Percentiles rank a stretch among this genome's conserved stretches.
phyloP scores from a whole-genome alignment of 2,113 vertebrate genomes.

The Eolophus roseicapilla region DNA sequence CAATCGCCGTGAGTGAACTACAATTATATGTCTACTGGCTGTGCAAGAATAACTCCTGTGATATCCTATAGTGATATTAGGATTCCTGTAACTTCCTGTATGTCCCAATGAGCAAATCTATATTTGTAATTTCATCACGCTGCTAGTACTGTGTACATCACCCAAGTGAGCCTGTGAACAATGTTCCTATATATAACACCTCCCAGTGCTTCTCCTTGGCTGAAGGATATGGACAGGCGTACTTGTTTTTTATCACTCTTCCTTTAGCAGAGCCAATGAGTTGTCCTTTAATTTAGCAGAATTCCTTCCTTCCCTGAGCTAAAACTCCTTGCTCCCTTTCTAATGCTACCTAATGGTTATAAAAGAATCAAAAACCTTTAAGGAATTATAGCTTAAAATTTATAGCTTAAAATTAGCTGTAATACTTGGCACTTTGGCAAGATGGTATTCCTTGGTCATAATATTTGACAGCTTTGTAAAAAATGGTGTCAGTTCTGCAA shows the following conservation, averaged over 20 bases:
- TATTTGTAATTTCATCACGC: conserved; percentile 8
- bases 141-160: not conserved
- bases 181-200: conserved; percentile 7
- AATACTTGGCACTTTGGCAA: not conserved
- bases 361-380: not conserved
- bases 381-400: not conserved
- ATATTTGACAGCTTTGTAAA: not conserved
- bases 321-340: not conserved
- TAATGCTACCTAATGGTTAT: not conserved
- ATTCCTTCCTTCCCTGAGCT: not conserved
- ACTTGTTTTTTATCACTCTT: not conserved
- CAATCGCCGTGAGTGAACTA: not conserved
- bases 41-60: not conserved
- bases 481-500: not conserved
- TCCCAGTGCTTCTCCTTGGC: not conserved
- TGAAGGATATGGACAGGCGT: not conserved
- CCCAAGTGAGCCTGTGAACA: not conserved
- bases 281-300: not conserved
- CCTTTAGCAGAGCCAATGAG: not conserved
- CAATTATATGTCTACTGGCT: not conserved
- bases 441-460: not conserved
- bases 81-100: not conserved
- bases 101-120: not conserved
- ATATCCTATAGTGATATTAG: not conserved
- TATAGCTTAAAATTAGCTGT: not conserved